phyloP scores from a whole-genome alignment of 2,113 vertebrate genomes.

The Crotalus viridis region DNA sequence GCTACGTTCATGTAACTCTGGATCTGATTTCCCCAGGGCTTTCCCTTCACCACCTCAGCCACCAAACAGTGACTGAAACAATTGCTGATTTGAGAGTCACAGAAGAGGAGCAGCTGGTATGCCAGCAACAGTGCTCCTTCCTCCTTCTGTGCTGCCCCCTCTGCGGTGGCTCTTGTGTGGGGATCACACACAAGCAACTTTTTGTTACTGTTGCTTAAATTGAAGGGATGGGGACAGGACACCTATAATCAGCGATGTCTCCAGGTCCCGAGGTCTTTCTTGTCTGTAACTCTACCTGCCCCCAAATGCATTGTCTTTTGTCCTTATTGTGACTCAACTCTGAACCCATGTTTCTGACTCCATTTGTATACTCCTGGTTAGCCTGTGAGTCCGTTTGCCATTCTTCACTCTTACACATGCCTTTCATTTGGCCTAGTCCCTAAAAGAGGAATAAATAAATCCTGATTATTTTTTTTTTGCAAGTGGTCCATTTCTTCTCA shows the following conservation, averaged over 20 bases:
- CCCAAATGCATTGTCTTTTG: background rate
- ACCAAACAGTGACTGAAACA: background rate
- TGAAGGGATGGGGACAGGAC: background rate
- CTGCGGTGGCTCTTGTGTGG: background rate
- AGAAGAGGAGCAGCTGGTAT: background rate
- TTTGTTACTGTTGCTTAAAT: background rate
- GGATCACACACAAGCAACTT: background rate
- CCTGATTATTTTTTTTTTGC: background rate
- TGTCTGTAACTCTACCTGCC: background rate
- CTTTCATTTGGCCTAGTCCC: background rate
- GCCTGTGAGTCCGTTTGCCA: background rate
- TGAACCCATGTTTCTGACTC: background rate
- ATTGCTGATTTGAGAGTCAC: background rate
- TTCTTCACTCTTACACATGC: background rate
- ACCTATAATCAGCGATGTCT: background rate
- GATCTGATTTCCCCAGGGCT: background rate
- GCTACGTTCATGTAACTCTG: background rate
- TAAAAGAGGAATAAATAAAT: background rate
- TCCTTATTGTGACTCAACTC: background rate
- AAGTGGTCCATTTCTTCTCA: background rate
- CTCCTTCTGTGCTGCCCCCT: background rate
- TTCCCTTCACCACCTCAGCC: background rate
- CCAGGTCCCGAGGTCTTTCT: background rate
- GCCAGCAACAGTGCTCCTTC: background rate
- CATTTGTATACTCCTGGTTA: background rate